These are phyloP conservation scores for Drosophila tristis DNA, from an alignment of 1,140 invertebrate genomes.

Conservation along the genomic window DNA sequence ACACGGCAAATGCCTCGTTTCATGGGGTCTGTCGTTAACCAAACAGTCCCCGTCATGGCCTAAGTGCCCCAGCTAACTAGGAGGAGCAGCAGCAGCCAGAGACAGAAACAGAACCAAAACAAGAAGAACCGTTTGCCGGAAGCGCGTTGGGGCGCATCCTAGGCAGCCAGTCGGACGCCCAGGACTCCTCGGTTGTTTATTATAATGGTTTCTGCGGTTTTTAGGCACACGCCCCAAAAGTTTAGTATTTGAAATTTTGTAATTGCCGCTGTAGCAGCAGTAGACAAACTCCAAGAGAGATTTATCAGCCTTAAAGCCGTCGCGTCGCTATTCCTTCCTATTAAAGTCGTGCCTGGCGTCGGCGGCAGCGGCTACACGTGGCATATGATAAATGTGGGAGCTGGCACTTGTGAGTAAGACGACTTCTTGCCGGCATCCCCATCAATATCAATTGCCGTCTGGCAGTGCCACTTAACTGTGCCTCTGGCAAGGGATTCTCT, in stretches of 20 bases:
- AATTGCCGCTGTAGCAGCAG: constrained; percentile 59
- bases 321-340: background rate
- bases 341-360: constrained; percentile 21
- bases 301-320: constrained; percentile 13
- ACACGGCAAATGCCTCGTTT: background rate
- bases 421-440: constrained; percentile 39
- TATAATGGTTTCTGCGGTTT: constrained; percentile 80
- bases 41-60: constrained; percentile 52
- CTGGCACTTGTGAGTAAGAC: constrained; percentile 34
- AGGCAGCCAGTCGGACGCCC: constrained; percentile 24
- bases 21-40: constrained; percentile 57
- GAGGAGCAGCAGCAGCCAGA: background rate
- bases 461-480: constrained; percentile 39
- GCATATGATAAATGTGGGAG: constrained; percentile 66
- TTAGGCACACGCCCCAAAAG: constrained; percentile 38
- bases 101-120: constrained; percentile 1
- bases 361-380: constrained; percentile 33
- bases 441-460: constrained; percentile 75
- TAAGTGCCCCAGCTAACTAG: constrained; percentile 58
- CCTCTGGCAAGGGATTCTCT: constrained; percentile 14
- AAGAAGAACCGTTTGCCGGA: constrained; percentile 35
- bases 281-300: constrained; percentile 5
- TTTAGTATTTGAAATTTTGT: constrained; percentile 58
- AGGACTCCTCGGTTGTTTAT: constrained; percentile 62
- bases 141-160: constrained; percentile 55